A percentile compares a stretch with the other conserved stretches of the same genome.
Evolutionary conservation across 1,140 invertebrate genomes (phyloP).

Genomic region (Antheraea pernyi): DNA sequence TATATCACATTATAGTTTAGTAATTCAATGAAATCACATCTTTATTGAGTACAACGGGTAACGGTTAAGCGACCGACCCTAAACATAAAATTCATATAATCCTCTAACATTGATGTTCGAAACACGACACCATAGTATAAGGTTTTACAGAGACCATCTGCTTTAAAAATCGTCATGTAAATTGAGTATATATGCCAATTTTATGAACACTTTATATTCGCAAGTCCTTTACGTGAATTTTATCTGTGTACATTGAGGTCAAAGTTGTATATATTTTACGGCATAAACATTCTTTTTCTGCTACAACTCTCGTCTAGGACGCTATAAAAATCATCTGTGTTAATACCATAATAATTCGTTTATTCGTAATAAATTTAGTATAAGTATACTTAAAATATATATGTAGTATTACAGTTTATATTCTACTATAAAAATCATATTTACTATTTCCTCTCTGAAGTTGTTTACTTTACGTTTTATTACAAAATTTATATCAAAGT

Average conservation of each 20-base stretch:
- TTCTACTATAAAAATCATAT: too few species aligned
- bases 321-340: background rate
- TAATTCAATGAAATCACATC: background rate
- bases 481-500: too few species aligned
- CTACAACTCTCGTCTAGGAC: background rate
- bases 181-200: background rate
- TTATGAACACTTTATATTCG: background rate
- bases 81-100: slow-evolving; percentile 1
- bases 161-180: background rate
- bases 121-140: background rate
- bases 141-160: background rate
- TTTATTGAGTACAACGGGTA: background rate
- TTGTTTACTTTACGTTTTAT: too few species aligned
- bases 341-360: background rate
- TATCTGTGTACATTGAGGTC: background rate
- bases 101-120: background rate
- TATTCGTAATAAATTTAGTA: background rate
- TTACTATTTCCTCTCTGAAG: too few species aligned
- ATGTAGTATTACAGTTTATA: too few species aligned
- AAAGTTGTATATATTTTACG: background rate
- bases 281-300: background rate
- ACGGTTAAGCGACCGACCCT: background rate
- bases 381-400: background rate
- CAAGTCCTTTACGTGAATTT: background rate
- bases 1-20: background rate